Evolutionary conservation across 2,797 vertebrate species (phyloP), one percentile per base, ranked within the genome.

Genomic region (Bovichtus diacanthus): DNA sequence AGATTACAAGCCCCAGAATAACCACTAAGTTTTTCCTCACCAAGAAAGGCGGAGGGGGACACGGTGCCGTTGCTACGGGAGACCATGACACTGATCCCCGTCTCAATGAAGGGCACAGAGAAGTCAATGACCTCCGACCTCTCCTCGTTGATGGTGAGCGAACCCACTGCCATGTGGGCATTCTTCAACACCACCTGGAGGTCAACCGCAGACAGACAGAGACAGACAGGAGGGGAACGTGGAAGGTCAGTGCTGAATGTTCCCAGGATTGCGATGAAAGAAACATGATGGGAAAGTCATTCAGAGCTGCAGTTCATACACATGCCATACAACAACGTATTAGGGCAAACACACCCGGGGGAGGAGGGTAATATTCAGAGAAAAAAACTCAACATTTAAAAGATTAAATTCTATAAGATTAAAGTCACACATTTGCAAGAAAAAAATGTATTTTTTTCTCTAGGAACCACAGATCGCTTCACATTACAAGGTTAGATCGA

Each of bases 1-100:
- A 34, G 31, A 9, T 34, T 6, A 8, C 8, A 34, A 29, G 36
- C 34, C 41, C 34, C 19, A 43, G 46, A 51, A 31, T 9, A 29
- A 2, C 47, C 36, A 71, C 36, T 41, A 43, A 71, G 0, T 36
- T 53, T 84, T 39, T 83, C 13, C 81, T 94, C 94, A 99, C 98
- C 98, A 85, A 99, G 95, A 92, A 99, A 99, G 89, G 98, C 98
- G 72, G 98, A 99, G 83, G 98, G 98, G 81, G 98, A 99, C 78
- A 99, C 98, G 0, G 98, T 99, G 80, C 98, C 98, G 65, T 99
- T 99, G 95, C 98, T 99, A 90, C 98, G 97, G 76, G 98, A 99
- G 77, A 99, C 98, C 98, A 99, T 99, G 91, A 99, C 98, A 61
- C 98, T 99, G 92, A 99, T 99, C 74, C 98, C 98, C 0, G 98